Percentiles rank a stretch among this genome's conserved stretches.
Evolutionary conservation across 2,888 invertebrate genomes (phyloP).

Genomic region (Glyphotaelius pellucidus): DNA sequence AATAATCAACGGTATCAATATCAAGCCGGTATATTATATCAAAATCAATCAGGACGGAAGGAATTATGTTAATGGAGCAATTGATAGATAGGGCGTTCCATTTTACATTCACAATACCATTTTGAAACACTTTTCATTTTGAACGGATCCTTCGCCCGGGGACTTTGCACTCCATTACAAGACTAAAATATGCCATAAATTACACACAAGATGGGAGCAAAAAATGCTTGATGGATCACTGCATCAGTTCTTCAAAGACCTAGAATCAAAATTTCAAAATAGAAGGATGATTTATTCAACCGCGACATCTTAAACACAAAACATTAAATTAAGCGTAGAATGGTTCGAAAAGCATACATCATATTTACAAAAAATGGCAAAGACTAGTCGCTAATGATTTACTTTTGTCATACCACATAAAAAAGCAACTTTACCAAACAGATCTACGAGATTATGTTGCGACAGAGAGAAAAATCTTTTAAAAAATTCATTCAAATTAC

Average conservation of each 20-base stretch:
- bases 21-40: neutral
- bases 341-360: neutral
- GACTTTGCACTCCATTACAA: conserved; percentile 35
- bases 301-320: conserved; percentile 22
- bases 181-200: conserved; percentile 24
- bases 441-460: no score
- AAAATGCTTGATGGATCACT: conserved; percentile 30
- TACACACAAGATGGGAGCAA: conserved; percentile 8
- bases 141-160: conserved; percentile 6
- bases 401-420: neutral
- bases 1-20: neutral
- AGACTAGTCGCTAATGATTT: neutral
- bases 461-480: neutral
- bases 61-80: conserved; percentile 15
- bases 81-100: conserved; percentile 22
- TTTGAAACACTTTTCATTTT: conserved; percentile 22
- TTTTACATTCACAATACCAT: neutral
- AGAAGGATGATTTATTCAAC: conserved; percentile 21
- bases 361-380: neutral
- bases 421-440: neutral
- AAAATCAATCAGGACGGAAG: conserved; percentile 2
- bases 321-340: conserved; percentile 24
- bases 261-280: neutral
- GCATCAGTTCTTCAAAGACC: neutral
- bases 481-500: neutral